Percentiles rank a stretch among this genome's conserved stretches.
Evolutionary conservation across 2,888 invertebrate species (phyloP).

Genomic region (Drosophila seclusa): DNA sequence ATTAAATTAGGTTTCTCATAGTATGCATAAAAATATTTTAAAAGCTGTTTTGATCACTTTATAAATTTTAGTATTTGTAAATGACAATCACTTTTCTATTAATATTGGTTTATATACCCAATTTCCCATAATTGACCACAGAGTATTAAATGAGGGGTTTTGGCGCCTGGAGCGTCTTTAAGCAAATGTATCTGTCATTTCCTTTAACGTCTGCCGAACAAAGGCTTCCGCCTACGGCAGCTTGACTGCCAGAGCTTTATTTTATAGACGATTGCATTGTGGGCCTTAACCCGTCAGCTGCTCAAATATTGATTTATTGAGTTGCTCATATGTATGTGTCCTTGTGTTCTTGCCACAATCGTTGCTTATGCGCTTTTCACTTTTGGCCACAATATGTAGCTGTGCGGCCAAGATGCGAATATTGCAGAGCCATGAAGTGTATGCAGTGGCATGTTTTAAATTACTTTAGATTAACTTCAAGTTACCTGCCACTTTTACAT

Average conservation of each 20-base stretch:
- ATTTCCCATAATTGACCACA: neutral
- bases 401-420: slow-evolving; percentile 5
- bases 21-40: fast-evolving
- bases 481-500: slow-evolving; percentile 34
- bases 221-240: slow-evolving; percentile 23
- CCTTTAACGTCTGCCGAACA: slow-evolving; percentile 56
- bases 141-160: slow-evolving; percentile 8
- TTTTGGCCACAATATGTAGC: slow-evolving; percentile 35
- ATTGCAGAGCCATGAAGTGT: slow-evolving; percentile 8
- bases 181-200: slow-evolving; percentile 74
- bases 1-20: neutral
- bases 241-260: slow-evolving; percentile 18
- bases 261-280: slow-evolving; percentile 68
- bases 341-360: slow-evolving; percentile 31
- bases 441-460: slow-evolving; percentile 38
- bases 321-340: slow-evolving; percentile 58
- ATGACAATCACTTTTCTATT: neutral
- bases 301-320: slow-evolving; percentile 77
- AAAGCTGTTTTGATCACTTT: neutral
- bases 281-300: slow-evolving; percentile 27
- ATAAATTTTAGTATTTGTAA: neutral
- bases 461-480: slow-evolving; percentile 62
- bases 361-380: slow-evolving; percentile 24
- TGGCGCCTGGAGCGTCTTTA: slow-evolving; percentile 49
- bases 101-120: neutral